Evolutionary conservation across 2,113 vertebrate genomes (phyloP), one percentile per base, ranked within the genome.

Genomic region (Columbina picui): DNA sequence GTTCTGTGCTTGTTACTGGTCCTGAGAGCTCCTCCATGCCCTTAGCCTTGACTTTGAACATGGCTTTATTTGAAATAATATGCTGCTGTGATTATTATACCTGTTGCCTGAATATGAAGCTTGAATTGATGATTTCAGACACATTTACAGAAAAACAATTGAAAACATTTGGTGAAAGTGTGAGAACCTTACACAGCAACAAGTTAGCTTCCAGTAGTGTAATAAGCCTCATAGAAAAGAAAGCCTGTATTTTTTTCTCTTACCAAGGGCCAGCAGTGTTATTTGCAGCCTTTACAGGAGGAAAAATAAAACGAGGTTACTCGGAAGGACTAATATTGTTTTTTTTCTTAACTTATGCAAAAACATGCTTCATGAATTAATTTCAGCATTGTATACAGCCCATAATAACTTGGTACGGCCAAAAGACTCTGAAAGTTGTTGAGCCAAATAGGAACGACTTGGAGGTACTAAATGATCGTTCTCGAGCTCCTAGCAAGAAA

Each of bases 51-150:
- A 45, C 49, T 68, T 90, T 53, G 38, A 81, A 23, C 21, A 3
- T 47, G 52, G 84, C 70, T 90, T 87, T 81, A 41, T 92, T 81
- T 91, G 73, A 73, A 92, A 73, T 86, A 73, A 56, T 43, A 53
- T 22, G 12, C 69, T 67, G 61, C 18, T 71, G 32, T 47, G 38
- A 39, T 79, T 63, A 39, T 70, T 84, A 29, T 57, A 55, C 49
- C 39, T 96, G 20, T 57, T 80, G 45, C 80, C 30, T 61, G 36
- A 36, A 39, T 45, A 30, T 29, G 76, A 82, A 92, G 27, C n/a
- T 36, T 36, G 50, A 67, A 43, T 41, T 43, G 38, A 63, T 83
- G 9, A n/a, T 90, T 95, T 92, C n/a, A 69, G 82, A 14, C 13
- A 29, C 23, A 17, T 77, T 80, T 78, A 53, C 16, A 39, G 64